Percentiles rank a stretch among this genome's conserved stretches.
These are phyloP conservation scores for Mythimna impura DNA, from an alignment of 2,888 invertebrate species.

Conservation along the genomic window DNA sequence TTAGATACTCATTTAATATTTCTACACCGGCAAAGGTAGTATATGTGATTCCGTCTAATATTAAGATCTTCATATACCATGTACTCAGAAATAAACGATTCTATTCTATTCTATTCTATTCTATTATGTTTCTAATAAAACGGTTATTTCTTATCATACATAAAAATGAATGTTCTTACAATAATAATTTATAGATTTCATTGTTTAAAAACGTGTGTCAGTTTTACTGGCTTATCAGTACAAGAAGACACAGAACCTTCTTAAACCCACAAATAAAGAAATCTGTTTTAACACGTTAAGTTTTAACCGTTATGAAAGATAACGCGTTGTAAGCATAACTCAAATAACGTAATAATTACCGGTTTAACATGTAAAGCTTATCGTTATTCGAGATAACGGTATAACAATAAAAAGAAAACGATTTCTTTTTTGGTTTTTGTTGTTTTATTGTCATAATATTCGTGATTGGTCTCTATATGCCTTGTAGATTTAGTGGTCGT, in stretches of 20 bases:
- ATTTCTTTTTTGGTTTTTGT: too few relatives aligned
- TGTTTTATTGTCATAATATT: too few relatives aligned
- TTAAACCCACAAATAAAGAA: slow-evolving; percentile 2
- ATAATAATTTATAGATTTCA: not conserved
- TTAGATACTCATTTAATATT: too few relatives aligned
- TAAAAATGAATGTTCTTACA: too few relatives aligned
- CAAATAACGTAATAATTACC: slow-evolving; percentile 32
- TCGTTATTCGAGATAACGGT: slow-evolving; percentile 14
- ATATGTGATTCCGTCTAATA: too few relatives aligned
- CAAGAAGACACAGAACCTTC: not conserved
- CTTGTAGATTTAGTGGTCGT: not conserved
- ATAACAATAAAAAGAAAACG: not conserved
- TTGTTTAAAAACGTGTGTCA: not conserved
- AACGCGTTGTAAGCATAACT: slow-evolving; percentile 8
- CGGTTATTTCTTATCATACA: too few relatives aligned
- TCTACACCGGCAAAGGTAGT: too few relatives aligned
- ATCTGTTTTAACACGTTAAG: slow-evolving; percentile 17
- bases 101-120: too few relatives aligned
- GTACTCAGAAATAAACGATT: too few relatives aligned
- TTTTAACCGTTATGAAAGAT: slow-evolving; percentile 18
- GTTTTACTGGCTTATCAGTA: slow-evolving; percentile 11
- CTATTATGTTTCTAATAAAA: too few relatives aligned
- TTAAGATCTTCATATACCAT: too few relatives aligned
- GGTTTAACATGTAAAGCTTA: not conserved
- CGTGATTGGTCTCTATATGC: not conserved